Evolutionary conservation across 2,113 vertebrate species (phyloP).

Genomic region (Perca schrenkii): DNA sequence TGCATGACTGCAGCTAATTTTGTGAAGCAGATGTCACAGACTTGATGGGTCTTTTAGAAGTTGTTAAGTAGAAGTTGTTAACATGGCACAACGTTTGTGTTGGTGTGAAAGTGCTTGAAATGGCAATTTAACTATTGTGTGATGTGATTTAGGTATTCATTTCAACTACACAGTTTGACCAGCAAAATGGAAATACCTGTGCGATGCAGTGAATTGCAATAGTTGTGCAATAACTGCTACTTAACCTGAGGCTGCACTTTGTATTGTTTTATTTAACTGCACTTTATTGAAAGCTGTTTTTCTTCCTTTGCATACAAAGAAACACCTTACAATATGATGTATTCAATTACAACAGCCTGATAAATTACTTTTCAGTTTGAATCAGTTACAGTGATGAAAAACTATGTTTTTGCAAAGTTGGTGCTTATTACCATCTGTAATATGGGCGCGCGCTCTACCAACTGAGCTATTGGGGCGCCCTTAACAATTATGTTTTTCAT

Average conservation of each 20-base stretch:
- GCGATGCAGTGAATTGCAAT: neutral
- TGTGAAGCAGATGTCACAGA: slow-evolving; percentile 2
- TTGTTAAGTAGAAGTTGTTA: neutral
- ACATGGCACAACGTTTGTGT: neutral
- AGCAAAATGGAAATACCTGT: neutral
- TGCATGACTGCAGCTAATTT: slow-evolving; percentile 21
- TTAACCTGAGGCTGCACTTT: neutral
- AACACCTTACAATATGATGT: no score
- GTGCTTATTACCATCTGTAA: no score
- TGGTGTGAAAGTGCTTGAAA: neutral
- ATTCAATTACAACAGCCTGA: neutral
- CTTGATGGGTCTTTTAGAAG: neutral
- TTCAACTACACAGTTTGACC: neutral
- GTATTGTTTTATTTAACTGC: neutral
- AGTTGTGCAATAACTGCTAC: neutral
- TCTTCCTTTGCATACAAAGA: no score
- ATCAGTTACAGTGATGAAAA: neutral
- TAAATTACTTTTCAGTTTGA: neutral
- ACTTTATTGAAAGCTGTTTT: neutral
- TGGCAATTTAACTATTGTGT: neutral
- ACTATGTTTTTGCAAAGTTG: neutral
- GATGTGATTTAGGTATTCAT: neutral
- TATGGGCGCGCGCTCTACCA: no score
- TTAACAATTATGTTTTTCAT: no score
- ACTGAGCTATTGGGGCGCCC: no score